Evolutionary conservation across 2,797 vertebrate species (phyloP).

Genomic region (Glyptemys insculpta): DNA sequence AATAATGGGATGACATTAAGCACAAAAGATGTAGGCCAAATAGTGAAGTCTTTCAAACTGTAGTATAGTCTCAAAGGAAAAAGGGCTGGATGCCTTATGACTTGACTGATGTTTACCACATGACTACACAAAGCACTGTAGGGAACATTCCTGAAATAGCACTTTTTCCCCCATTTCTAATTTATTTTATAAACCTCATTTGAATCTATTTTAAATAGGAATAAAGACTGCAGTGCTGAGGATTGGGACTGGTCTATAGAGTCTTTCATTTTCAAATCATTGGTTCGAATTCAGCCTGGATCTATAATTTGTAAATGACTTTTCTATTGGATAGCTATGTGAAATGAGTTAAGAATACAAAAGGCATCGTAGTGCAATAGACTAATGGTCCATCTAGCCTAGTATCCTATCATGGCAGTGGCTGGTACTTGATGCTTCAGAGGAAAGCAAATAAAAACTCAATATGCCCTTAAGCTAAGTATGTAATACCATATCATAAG

Average conservation of each 20-base stretch:
- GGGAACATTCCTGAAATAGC: not conserved
- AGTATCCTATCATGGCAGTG: not conserved
- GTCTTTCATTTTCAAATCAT: not conserved
- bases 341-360: not conserved
- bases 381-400: not conserved
- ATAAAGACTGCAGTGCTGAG: not conserved
- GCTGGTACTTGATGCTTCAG: not conserved
- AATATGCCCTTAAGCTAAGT: not conserved
- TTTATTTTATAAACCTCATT: not conserved
- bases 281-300: not conserved
- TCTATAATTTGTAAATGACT: not conserved
- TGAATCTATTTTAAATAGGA: not conserved
- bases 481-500: not conserved
- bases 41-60: not conserved
- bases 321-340: not conserved
- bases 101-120: not conserved
- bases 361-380: not conserved
- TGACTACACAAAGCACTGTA: not conserved
- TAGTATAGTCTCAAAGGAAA: not conserved
- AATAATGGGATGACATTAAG: not conserved
- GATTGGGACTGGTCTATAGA: not conserved
- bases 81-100: not conserved
- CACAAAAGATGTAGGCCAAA: not conserved
- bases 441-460: not conserved
- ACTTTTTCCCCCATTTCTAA: not conserved